phyloP scores from a whole-genome alignment of 2,888 invertebrate genomes.

The Rhingia rostrata region DNA sequence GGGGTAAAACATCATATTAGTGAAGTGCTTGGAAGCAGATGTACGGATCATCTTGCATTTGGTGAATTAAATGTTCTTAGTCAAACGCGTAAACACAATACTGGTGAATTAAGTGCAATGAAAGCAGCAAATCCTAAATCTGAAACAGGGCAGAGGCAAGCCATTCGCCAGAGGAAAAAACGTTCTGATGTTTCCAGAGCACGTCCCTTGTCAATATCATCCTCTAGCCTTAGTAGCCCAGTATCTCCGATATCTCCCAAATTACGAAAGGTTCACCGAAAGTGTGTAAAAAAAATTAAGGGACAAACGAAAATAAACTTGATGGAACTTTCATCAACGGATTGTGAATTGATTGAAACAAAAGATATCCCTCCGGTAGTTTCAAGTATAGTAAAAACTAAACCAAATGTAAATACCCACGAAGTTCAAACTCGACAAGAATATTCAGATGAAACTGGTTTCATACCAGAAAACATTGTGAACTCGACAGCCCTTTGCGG shows the following conservation, averaged over 20 bases:
- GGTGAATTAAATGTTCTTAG: not conserved
- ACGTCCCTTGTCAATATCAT: constrained; percentile 38
- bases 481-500: constrained; percentile 34
- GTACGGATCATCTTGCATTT: not conserved
- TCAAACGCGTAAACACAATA: not conserved
- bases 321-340: not conserved
- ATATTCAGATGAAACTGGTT: constrained; percentile 29
- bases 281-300: not conserved
- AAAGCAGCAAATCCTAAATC: not conserved
- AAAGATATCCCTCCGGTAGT: not conserved
- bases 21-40: not conserved
- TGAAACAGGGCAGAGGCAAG: not conserved
- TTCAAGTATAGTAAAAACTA: not conserved
- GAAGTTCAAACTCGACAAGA: not conserved
- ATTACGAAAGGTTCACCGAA: constrained; percentile 10
- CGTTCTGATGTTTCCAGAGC: constrained; percentile 20
- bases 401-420: not conserved
- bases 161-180: constrained; percentile 24
- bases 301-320: not conserved
- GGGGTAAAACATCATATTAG: not conserved
- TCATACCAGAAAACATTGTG: constrained; percentile 36
- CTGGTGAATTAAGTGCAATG: not conserved
- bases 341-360: not conserved
- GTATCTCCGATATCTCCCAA: not conserved
- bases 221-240: not conserved